Evolutionary conservation across 2,888 invertebrate species (phyloP).

Genomic region (Dryococelus australis): DNA sequence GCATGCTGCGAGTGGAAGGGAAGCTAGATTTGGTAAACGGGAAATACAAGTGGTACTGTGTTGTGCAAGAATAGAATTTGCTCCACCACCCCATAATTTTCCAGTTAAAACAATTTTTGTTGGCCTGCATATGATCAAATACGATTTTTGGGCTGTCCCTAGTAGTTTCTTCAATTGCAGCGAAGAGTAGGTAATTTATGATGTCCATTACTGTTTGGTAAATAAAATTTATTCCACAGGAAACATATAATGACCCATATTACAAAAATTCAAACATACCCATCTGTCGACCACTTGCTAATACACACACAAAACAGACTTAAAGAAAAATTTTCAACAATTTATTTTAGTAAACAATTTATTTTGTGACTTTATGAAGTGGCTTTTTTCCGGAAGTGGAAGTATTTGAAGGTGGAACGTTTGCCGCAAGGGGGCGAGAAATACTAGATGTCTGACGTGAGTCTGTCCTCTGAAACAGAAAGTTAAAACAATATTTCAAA

Average conservation of each 20-base stretch:
- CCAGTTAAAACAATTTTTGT: too few relatives aligned
- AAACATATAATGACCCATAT: background rate
- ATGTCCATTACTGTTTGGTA: background rate
- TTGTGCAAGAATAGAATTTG: too few relatives aligned
- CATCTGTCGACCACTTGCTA: background rate
- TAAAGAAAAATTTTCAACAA: background rate
- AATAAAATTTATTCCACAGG: background rate
- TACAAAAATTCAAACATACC: background rate
- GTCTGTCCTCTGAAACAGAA: constrained; percentile 50
- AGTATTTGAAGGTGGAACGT: background rate
- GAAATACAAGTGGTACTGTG: too few relatives aligned
- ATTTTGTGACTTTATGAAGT: background rate
- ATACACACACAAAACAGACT: background rate
- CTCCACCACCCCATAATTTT: too few relatives aligned
- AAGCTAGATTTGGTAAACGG: too few relatives aligned
- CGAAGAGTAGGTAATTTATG: too few relatives aligned
- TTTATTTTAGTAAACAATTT: background rate
- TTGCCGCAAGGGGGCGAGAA: constrained; percentile 38
- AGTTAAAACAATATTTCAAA: constrained; percentile 34
- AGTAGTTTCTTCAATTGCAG: too few relatives aligned
- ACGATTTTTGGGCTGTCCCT: too few relatives aligned
- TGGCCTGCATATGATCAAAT: too few relatives aligned
- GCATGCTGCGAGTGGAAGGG: too few relatives aligned
- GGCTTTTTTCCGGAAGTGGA: constrained; percentile 24
- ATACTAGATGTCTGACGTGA: constrained; percentile 50